Base-by-base conservation (phyloP, 2,797 vertebrate species). In the Diplodus puntazzo region DNA sequence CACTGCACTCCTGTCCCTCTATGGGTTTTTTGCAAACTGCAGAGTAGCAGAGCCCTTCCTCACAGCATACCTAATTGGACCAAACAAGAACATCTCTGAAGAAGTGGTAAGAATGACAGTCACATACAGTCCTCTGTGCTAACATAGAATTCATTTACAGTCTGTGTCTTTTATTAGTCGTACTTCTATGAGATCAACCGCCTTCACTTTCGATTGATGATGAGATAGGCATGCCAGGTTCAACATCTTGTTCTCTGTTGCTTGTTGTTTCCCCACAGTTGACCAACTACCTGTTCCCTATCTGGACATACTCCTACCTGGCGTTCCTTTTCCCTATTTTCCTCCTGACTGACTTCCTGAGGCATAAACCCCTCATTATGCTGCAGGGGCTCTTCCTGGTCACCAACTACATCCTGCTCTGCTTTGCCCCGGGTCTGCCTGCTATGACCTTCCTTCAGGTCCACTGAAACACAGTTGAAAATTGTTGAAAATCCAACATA, bases 221-320 rank as follows among this genome's bases (percentile, higher is more conserved):
- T 62, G 23, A 53, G 11, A 23, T 16, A 68, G 27, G 10, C 60
- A 30, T 49, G 4, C 43, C 2, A 48, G 30, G 25, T 70, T 75
- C 6, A 67, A 11, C 4, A 20, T 8, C 3, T 14, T 68, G 25
- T 71, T 80, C 7, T 75, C 5, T 73, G 23, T 21, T 48, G 13
- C 52, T 69, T 83, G 9, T 42, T 74, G 23, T 78, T 67, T 46
- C 45, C 48, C 63, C 17, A 30, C 68, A 95, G 95, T 69, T 96
- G 59, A 96, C 91, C 50, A 96, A 95, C 84, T 92, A 93, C 69
- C 79, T 96, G 71, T 95, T 94, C 79, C 95, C 95, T 3, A 94
- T 96, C 64, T 96, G 95, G 95, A 95, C 95, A 0, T 96, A 96
- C 57, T 95, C 95, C n/a, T 95, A 95, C 82, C 82, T 96, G 27